Base-by-base conservation (phyloP, 1,140 invertebrate genomes). In the Mycetomoellerius zeteki region DNA sequence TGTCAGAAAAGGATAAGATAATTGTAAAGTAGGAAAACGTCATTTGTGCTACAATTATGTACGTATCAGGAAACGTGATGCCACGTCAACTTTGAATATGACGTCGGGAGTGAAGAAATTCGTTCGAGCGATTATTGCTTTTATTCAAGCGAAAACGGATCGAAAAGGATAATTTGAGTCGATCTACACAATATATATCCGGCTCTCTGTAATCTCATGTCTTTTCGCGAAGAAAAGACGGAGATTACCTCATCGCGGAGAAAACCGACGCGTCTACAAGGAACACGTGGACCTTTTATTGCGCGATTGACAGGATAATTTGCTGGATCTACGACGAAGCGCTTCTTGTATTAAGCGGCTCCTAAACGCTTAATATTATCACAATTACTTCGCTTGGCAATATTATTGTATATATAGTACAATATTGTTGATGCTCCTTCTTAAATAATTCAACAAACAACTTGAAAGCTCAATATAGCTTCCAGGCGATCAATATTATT, bases 271-370 rank as follows among this genome's bases (percentile, higher is more conserved):
- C 5, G 19, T 50, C 62, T 33, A 21, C n/a, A n/a, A n/a, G 16
- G 37, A 43, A 77, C 37, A 24, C 24, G 56, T 65, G 76, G 27
- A 65, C 27, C 24, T 47, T n/a, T n/a, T 43, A 12, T 50, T 33
- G 76, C 43, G 76, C 24, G 60, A 47, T 43, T 67, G 76, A 80
- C 76, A 37, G 76, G 43, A 80, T 67, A 80, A 80, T 80, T 67
- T 33, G 37, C 27, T n/a, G n/a, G 76, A 24, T 80, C 19, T 30
- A 2, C 0, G 12, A 3, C 54, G 54, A 47, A 47, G 10, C 43
- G 43, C 19, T 78, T 50, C 43, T 78, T 37, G 24, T 52, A 24
- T 65, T 65, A 43, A 43, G 10, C 10, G 2, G 37, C 10, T 43
- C 37, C 37, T 43, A 43, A 43, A 43, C 37, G 37, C 37, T 43